phyloP scores from a whole-genome alignment of 1,140 invertebrate species.

The Schlechtendalia chinensis region DNA sequence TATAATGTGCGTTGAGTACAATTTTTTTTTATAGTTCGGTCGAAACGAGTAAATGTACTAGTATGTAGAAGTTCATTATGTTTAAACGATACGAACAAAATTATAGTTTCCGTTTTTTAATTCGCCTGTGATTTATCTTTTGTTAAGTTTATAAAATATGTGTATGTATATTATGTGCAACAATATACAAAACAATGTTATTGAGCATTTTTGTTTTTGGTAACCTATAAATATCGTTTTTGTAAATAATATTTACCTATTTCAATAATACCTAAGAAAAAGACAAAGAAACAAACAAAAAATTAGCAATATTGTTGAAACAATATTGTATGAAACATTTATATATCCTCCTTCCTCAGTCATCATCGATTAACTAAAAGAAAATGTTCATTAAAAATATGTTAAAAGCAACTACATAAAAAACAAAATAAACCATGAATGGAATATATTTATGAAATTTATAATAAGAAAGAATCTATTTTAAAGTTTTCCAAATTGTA shows the following conservation, averaged over 20 bases:
- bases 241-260: no score
- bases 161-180: constrained; percentile 41
- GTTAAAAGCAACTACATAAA: not conserved
- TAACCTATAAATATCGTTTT: not conserved
- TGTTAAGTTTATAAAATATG: constrained; percentile 49
- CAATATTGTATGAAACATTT: not conserved
- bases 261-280: not conserved
- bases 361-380: not conserved
- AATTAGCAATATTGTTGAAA: not conserved
- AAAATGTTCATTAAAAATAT: not conserved
- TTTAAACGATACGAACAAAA: constrained; percentile 23
- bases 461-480: no score
- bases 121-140: constrained; percentile 50
- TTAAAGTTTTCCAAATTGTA: not conserved
- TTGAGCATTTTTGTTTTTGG: constrained; percentile 35
- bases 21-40: constrained; percentile 41
- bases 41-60: constrained; percentile 20
- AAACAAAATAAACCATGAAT: no score
- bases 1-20: constrained; percentile 19
- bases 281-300: not conserved
- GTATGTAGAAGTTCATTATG: constrained; percentile 13
- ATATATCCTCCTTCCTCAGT: not conserved
- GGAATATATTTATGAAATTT: no score
- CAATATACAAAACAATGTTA: constrained; percentile 47
- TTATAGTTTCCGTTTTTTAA: constrained; percentile 45